Evolutionary conservation across 2,113 vertebrate genomes (phyloP).

Genomic region (Forbesichthys papilliferus): DNA sequence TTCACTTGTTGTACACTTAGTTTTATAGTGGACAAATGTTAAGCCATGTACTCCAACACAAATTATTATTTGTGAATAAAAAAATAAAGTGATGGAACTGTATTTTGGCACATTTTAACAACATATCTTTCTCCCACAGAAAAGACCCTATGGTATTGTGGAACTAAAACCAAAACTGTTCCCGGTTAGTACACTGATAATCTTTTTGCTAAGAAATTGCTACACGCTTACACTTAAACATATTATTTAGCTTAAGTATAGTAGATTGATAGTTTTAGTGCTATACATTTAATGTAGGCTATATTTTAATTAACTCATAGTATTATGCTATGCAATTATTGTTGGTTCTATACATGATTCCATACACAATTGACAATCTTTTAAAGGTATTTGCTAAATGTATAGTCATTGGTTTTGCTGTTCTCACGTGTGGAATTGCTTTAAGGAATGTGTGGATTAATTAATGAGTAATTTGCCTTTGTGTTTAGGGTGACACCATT

Average conservation of each 20-base stretch:
- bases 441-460: background rate
- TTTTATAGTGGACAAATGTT: too few species aligned
- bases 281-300: too few species aligned
- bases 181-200: constrained; percentile 80
- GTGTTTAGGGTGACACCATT: constrained; percentile 83
- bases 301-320: too few species aligned
- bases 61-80: too few species aligned
- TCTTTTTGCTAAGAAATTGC: background rate
- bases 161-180: constrained; percentile 77
- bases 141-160: constrained; percentile 77
- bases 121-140: constrained; percentile 64
- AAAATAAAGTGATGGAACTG: too few species aligned
- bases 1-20: too few species aligned
- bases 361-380: background rate
- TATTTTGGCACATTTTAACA: background rate
- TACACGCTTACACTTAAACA: background rate
- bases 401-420: background rate
- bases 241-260: too few species aligned
- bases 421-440: background rate
- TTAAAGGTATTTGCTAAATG: background rate
- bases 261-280: too few species aligned
- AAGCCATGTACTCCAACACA: too few species aligned
- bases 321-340: too few species aligned
- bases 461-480: constrained; percentile 29
- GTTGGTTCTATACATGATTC: too few species aligned